phyloP scores from a whole-genome alignment of 1,140 invertebrate genomes.

The Bombus sibiricus region DNA sequence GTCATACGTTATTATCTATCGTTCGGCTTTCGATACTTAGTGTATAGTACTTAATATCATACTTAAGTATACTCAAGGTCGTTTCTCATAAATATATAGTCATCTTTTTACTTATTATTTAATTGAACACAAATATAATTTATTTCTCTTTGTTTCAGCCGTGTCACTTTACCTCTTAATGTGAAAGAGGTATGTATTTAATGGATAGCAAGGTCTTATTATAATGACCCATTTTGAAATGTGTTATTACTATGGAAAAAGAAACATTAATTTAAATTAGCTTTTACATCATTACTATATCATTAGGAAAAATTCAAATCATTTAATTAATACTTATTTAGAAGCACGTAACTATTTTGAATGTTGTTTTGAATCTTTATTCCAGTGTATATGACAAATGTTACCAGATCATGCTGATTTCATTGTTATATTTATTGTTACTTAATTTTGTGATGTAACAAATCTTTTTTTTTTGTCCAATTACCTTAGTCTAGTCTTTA shows the following conservation, averaged over 20 bases:
- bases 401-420: slow-evolving; percentile 17
- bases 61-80: slow-evolving; percentile 59
- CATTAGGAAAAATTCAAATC: slow-evolving; percentile 67
- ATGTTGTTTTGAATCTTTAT: not conserved
- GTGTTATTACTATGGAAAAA: slow-evolving; percentile 43
- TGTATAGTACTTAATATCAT: slow-evolving; percentile 21
- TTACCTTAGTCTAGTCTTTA: not conserved
- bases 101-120: slow-evolving; percentile 7
- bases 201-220: slow-evolving; percentile 38
- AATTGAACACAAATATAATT: slow-evolving; percentile 51
- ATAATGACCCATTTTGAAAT: slow-evolving; percentile 43
- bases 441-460: not conserved
- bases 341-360: not conserved
- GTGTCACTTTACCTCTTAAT: slow-evolving; percentile 88
- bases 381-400: not conserved
- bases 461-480: not conserved
- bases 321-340: slow-evolving; percentile 63
- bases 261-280: slow-evolving; percentile 16
- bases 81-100: slow-evolving; percentile 10
- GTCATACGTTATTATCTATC: slow-evolving; percentile 24
- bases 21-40: slow-evolving; percentile 15
- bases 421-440: not conserved
- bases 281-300: slow-evolving; percentile 16
- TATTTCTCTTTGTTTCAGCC: slow-evolving; percentile 84
- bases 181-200: slow-evolving; percentile 87